Evolutionary conservation across 2,113 vertebrate species (phyloP).

Genomic region (Sturnus vulgaris): DNA sequence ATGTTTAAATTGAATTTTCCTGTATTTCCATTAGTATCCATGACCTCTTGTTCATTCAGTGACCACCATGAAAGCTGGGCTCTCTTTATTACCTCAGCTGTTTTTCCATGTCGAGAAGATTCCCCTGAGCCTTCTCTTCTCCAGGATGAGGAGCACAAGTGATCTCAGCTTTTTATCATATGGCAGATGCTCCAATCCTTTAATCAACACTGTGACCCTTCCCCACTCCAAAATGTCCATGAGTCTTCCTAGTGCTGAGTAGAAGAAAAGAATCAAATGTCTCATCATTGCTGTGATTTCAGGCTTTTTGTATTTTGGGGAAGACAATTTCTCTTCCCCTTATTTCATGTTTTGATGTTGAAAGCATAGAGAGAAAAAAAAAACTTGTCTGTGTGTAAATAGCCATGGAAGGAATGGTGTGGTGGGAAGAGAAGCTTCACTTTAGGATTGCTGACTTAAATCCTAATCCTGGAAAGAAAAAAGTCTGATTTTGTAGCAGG

Average conservation of each 20-base stretch:
- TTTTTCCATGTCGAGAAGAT: neutral
- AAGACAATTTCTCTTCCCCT: neutral
- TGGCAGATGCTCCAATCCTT: neutral
- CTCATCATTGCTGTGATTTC: neutral
- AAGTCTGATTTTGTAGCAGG: neutral
- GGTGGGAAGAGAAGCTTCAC: neutral
- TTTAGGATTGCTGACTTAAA: neutral
- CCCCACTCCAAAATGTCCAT: accelerated
- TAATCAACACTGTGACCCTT: neutral
- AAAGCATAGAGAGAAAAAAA: neutral
- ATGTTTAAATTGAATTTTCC: neutral
- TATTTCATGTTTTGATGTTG: neutral
- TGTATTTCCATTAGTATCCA: neutral
- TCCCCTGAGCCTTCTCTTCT: neutral
- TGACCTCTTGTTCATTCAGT: neutral
- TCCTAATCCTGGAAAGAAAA: neutral
- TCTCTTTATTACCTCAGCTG: neutral
- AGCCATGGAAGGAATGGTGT: neutral
- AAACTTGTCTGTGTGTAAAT: neutral
- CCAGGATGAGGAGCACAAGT: neutral
- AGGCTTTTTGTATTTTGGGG: neutral
- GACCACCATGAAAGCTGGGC: neutral
- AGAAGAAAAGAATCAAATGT: neutral
- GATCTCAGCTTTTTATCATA: neutral
- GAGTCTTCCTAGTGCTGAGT: neutral